Base-by-base conservation (phyloP, 35 echinoderm and acorn worm species). In the Hemicentrotus pulcherrimus region DNA sequence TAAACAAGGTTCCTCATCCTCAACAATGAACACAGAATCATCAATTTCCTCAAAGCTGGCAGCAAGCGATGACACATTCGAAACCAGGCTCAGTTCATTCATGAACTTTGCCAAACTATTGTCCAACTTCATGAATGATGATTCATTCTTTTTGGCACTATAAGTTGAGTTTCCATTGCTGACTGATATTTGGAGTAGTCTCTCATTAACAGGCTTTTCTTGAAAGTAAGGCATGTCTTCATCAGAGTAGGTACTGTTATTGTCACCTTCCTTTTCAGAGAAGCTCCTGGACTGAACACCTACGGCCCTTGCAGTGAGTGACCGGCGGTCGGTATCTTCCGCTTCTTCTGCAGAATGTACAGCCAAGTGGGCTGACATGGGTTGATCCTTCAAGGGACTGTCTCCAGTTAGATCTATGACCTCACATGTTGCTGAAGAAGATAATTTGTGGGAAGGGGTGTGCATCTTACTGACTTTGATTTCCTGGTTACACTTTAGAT, bases 11-110 rank as follows among this genome's bases (percentile, higher is more conserved):
- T 47, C 46, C 5, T 50, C 91, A 93, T 93, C 91, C 16, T 93
- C 91, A 58, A 47, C 28, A 14, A 93, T 28, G 30, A 93, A 93
- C 5, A 93, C 91, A 93, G 91, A 93, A 58, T 93, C 91, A 48
- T 58, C 91, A 93, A 4, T 5, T 50, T 47, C 48, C 16, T 6
- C 19, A 31, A 47, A 93, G 41, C n/a, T 50, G 22, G 2, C 46
- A 48, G 48, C 28, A n/a, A 19, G 2, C 13, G 48, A 55, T 48
- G 46, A 11, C 16, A 7, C 13, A 55, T 47, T 58, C 11, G 48
- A 93, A 13, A 31, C 46, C 11, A 58, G 2, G 48, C 48, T 93
- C 47, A 93, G 30, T n/a, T 93, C 91, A 24, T 93, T 33, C 45
- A 93, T 31, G 30, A 93, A 47, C 30, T 58, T 47, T 31, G 91